Percentiles rank a stretch among this genome's conserved stretches.
These are phyloP conservation scores for Stenopsyche tienmushanensis DNA, from an alignment of 1,140 invertebrate genomes.

Conservation along the genomic window DNA sequence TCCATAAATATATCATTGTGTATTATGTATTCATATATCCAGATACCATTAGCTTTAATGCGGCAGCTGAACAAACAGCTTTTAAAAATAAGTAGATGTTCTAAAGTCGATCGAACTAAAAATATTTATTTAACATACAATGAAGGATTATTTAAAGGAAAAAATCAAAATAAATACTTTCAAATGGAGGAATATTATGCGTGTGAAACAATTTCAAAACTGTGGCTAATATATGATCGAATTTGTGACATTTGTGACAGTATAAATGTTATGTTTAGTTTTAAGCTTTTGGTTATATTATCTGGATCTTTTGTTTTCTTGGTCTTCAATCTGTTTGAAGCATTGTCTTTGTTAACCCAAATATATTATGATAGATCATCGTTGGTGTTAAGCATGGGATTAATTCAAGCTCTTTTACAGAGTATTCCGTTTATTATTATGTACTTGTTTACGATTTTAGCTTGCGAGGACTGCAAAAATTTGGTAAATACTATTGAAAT, in stretches of 20 bases:
- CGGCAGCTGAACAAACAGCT: no score
- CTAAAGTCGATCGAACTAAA: no score
- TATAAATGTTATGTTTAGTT: neutral
- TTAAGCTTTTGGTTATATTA: neutral
- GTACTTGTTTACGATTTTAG: neutral
- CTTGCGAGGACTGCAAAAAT: neutral
- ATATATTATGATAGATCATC: neutral
- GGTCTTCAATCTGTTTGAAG: neutral
- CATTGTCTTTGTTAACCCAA: neutral
- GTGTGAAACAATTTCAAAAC: no score
- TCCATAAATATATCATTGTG: no score
- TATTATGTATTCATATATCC: no score
- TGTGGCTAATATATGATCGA: neutral
- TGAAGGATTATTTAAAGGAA: no score
- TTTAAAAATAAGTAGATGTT: no score
- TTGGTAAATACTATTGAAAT: neutral
- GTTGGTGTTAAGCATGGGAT: neutral
- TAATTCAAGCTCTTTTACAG: neutral
- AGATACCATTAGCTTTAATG: no score
- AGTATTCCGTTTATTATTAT: neutral
- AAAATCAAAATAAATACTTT: no score
- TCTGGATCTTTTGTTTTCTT: neutral
- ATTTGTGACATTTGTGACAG: neutral
- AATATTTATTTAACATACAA: no score
- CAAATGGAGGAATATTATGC: no score